phyloP scores from a whole-genome alignment of 2,888 invertebrate species.

The Tinea pellionella region DNA sequence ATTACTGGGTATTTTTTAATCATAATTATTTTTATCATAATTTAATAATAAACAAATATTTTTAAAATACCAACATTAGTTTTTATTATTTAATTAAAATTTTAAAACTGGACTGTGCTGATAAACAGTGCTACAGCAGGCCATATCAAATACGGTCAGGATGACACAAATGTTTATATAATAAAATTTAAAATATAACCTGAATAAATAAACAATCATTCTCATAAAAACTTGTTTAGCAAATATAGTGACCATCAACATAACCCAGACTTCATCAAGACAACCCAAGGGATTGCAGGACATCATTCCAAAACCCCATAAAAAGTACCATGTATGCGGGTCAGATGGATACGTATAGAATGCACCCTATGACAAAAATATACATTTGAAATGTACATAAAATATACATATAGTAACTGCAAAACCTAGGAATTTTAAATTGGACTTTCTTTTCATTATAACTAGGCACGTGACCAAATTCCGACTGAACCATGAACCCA shows the following conservation, averaged over 20 bases:
- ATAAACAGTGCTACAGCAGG: no score
- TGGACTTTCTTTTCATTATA: no score
- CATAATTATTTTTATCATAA: no score
- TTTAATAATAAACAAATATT: no score
- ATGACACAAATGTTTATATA: not conserved
- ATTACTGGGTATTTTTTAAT: no score
- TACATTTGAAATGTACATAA: not conserved
- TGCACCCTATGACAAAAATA: slow-evolving; percentile 34
- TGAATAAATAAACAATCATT: slow-evolving; percentile 15
- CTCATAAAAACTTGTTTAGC: slow-evolving; percentile 66
- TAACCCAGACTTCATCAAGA: slow-evolving; percentile 66
- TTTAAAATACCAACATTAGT: no score
- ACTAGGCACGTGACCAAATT: no score
- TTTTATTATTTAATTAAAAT: no score
- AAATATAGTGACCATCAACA: slow-evolving; percentile 67
- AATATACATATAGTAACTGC: not conserved
- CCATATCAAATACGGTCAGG: not conserved
- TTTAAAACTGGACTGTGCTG: no score
- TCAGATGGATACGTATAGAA: slow-evolving; percentile 56
- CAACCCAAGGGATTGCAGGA: slow-evolving; percentile 64
- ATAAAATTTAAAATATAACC: not conserved
- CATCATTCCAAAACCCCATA: slow-evolving; percentile 30
- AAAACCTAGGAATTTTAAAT: not conserved
- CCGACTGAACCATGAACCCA: no score
- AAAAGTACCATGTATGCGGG: slow-evolving; percentile 20